Evolutionary conservation across 2,797 vertebrate species (phyloP).

Genomic region (Lepilemur septentrionalis): DNA sequence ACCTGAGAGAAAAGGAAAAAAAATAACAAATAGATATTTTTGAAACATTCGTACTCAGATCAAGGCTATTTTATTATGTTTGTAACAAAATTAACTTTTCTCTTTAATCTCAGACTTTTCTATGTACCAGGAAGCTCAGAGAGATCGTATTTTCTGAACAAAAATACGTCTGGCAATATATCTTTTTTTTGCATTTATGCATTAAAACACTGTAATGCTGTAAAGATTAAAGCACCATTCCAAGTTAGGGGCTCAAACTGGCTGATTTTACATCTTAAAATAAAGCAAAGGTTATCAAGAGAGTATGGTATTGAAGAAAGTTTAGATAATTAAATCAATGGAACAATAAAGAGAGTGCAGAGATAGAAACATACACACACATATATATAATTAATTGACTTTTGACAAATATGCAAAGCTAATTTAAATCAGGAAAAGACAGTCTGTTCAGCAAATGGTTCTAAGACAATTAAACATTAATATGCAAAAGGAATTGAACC

Average conservation of each 20-base stretch:
- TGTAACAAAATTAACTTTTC: neutral
- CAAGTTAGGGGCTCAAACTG: neutral
- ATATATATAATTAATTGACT: neutral
- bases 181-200: neutral
- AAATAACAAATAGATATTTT: neutral
- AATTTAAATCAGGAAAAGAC: neutral
- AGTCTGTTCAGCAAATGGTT: neutral
- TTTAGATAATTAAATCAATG: neutral
- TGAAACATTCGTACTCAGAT: neutral
- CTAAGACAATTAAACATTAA: neutral
- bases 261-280: neutral
- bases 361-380: no score
- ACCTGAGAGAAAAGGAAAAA: neutral
- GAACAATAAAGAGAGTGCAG: neutral
- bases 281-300: neutral
- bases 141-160: neutral
- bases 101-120: neutral
- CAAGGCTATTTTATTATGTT: neutral
- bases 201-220: neutral
- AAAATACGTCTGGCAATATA: neutral
- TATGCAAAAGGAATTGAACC: no score
- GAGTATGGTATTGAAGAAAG: neutral
- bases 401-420: neutral
- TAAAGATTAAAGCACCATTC: neutral
- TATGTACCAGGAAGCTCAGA: neutral